phyloP scores from a whole-genome alignment of 2,113 vertebrate species.

The Seriola quinqueradiata region DNA sequence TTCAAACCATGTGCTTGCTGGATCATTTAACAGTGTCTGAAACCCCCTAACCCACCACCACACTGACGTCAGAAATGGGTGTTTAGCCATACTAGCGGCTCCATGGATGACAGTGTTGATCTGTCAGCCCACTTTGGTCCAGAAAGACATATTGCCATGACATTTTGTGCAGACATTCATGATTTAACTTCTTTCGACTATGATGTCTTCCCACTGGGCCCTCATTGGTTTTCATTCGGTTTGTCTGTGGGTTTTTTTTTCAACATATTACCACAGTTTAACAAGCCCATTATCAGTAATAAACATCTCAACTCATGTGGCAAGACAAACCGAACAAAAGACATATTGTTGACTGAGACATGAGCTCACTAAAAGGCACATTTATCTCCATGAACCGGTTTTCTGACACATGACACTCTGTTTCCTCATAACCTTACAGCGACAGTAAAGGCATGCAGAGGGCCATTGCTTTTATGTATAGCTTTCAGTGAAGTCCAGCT shows the following conservation, averaged over 20 bases:
- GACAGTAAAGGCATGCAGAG: conserved; percentile 3
- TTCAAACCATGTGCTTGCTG: too few relatives aligned
- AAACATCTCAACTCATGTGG: conserved; percentile 43
- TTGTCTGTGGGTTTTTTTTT: conserved; percentile 6
- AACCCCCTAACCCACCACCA: too few relatives aligned
- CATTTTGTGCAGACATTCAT: too few relatives aligned
- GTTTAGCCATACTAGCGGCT: too few relatives aligned
- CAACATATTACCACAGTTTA: conserved; percentile 12
- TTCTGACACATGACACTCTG: conserved; percentile 54
- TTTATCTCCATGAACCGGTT: conserved; percentile 62
- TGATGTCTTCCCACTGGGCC: conserved; percentile 6
- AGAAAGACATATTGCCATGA: too few relatives aligned
- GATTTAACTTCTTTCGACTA: conserved; percentile 28
- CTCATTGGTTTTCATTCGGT: conserved; percentile 9
- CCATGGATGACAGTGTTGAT: too few relatives aligned
- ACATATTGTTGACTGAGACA: conserved; percentile 54
- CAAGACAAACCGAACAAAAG: conserved; percentile 42
- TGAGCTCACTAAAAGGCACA: conserved; percentile 55
- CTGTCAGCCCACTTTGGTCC: too few relatives aligned
- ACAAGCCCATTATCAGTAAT: conserved; percentile 46
- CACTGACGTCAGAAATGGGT: too few relatives aligned
- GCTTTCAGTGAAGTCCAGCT: conserved; percentile 1
- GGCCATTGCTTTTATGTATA: background rate
- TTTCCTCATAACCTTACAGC: conserved; percentile 13
- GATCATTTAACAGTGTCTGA: too few relatives aligned